Evolutionary conservation across 2,797 vertebrate species (phyloP), one percentile per base, ranked within the genome.

Genomic region (Alcedo quadribrachys): DNA sequence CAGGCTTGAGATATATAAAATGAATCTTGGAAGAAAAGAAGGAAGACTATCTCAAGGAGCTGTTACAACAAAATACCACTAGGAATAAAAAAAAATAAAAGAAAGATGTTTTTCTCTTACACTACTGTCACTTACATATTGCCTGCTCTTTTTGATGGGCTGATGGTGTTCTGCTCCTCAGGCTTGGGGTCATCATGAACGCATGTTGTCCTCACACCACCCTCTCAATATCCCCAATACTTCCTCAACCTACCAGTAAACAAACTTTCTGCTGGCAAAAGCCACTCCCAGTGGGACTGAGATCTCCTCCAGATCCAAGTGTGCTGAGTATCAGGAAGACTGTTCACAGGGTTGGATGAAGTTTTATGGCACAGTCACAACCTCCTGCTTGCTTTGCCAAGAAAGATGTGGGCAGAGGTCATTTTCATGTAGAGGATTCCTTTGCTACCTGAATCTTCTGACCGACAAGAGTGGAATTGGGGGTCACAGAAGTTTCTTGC

Each of bases 101-200:
- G 14, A 51, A 51, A 69, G 54, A 86, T 60, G 78, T 58, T 85
- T 79, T 92, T 37, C 68, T 91, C 35, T 82, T 82, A 54, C 73
- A 71, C 61, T 89, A 58, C 90, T 94, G 95, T 96, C 94, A 94
- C 85, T 94, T 91, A 55, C 71, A 80, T 88, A 67, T 6, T 74
- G 87, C 57, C 83, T 84, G 61, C 83, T 84, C 65, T 25, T 50
- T 84, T 17, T 93, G 85, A 95, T 51, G 71, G 81, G 46, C 48
- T 96, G 91, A 94, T 93, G 83, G 88, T 68, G 81, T 78, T 82
- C 88, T 53, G 81, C 46, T 90, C 12, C 81, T 87, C 46, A 77
- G 91, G 85, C 91, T 77, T 75, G 63, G 83, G 71, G 90, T 76
- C 62, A 89, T 96, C 58, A 92, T 62, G 95, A 95, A 94, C 92